Evolutionary conservation across 35 echinoderm and acorn worm genomes (phyloP).

Genomic region (Hemicentrotus pulcherrimus): DNA sequence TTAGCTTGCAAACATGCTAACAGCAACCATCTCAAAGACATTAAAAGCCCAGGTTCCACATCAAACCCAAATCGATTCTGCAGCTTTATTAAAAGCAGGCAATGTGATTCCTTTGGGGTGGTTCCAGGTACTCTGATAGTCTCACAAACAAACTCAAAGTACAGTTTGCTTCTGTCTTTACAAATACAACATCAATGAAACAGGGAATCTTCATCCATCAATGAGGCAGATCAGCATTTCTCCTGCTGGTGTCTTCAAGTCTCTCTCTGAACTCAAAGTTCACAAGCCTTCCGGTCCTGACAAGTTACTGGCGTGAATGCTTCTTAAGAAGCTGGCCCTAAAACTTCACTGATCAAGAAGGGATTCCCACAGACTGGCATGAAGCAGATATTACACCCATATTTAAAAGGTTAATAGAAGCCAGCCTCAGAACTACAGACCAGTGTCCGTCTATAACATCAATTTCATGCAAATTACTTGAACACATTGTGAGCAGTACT

Average conservation of each 20-base stretch:
- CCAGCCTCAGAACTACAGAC: too few relatives aligned
- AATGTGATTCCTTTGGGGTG: neutral
- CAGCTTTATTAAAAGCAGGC: slow-evolving; percentile 35
- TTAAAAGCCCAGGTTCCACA: neutral
- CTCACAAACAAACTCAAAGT: slow-evolving; percentile 51
- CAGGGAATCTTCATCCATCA: neutral
- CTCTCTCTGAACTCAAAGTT: slow-evolving; percentile 25
- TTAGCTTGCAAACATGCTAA: neutral
- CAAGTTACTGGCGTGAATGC: neutral
- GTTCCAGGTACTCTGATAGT: slow-evolving; percentile 34
- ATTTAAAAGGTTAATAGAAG: too few relatives aligned
- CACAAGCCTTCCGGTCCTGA: slow-evolving; percentile 61
- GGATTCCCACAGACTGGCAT: slow-evolving; percentile 9
- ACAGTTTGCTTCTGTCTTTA: slow-evolving; percentile 56
- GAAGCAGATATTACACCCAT: neutral
- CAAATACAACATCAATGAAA: neutral
- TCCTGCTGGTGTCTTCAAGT: neutral
- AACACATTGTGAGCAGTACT: too few relatives aligned
- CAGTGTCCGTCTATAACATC: too few relatives aligned
- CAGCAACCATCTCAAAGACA: neutral
- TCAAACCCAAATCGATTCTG: slow-evolving; percentile 7
- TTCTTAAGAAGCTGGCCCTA: slow-evolving; percentile 36
- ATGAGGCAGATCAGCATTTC: neutral
- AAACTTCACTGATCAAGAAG: slow-evolving; percentile 48
- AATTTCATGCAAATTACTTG: too few relatives aligned